Evolutionary conservation across 35 echinoderm and acorn worm species (phyloP).

Genomic region (Holothuria glaberrima): DNA sequence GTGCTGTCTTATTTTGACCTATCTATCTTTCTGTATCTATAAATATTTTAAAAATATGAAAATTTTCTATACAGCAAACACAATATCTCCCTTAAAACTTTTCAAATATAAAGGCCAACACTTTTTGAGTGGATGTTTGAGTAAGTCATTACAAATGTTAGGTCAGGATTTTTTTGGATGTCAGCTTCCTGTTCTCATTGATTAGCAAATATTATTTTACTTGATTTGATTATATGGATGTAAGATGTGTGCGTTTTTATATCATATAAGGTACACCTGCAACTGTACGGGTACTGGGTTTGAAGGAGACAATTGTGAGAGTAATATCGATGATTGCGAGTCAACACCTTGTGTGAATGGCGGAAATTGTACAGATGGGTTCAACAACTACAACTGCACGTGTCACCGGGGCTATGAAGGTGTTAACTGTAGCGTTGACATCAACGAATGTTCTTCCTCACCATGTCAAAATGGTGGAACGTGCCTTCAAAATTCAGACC

Average conservation of each 20-base stretch:
- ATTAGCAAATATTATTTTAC: neutral
- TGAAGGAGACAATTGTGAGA: constrained; percentile 58
- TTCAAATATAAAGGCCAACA: too few relatives aligned
- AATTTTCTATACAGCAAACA: too few relatives aligned
- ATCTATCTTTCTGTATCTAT: too few relatives aligned
- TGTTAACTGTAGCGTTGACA: constrained; percentile 55
- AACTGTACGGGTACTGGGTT: constrained; percentile 79
- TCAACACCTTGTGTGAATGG: constrained; percentile 62
- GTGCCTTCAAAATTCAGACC: constrained; percentile 57
- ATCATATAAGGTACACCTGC: constrained; percentile 70
- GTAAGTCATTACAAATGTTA: too few relatives aligned
- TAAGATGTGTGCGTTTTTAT: constrained; percentile 2
- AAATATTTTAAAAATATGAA: too few relatives aligned
- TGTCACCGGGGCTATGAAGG: constrained; percentile 78
- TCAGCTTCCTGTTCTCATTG: neutral
- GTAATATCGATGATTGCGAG: constrained; percentile 81
- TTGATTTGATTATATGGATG: neutral
- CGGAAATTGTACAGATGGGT: constrained; percentile 64
- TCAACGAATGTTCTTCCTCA: constrained; percentile 67
- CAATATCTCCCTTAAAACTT: too few relatives aligned
- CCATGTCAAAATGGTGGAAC: constrained; percentile 70
- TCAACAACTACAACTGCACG: constrained; percentile 73
- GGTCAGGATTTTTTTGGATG: neutral
- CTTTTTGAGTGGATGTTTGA: too few relatives aligned
- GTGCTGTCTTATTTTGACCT: too few relatives aligned